Percentiles rank a stretch among this genome's conserved stretches.
Evolutionary conservation across 2,888 invertebrate species (phyloP).

Genomic region (Sepioteuthis lessoniana): DNA sequence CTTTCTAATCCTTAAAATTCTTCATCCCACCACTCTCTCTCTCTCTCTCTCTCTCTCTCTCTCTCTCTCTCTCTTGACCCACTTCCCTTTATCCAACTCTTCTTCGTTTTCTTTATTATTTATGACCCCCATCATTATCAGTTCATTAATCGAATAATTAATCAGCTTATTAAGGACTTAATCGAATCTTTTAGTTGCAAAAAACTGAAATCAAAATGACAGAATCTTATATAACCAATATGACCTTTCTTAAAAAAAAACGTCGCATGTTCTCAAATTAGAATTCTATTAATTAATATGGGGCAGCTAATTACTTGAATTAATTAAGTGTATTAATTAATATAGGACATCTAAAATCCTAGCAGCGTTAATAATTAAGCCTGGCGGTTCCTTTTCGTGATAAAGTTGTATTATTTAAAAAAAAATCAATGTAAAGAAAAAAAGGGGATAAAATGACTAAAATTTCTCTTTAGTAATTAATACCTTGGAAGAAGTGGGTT

Average conservation of each 20-base stretch:
- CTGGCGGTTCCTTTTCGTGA: background rate
- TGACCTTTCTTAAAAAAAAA: background rate
- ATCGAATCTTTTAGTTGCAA: background rate
- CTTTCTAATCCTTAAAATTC: background rate
- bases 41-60: background rate
- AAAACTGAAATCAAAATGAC: background rate
- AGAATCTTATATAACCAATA: background rate
- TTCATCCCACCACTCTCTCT: too few species aligned
- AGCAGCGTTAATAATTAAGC: background rate
- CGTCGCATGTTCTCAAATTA: background rate
- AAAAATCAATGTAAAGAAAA: background rate
- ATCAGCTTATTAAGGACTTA: background rate
- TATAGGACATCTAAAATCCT: background rate
- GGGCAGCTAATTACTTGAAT: background rate
- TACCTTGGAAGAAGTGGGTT: background rate
- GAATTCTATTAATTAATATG: background rate
- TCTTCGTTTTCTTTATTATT: background rate
- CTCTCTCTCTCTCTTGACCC: background rate
- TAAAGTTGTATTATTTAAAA: background rate
- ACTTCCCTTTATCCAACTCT: background rate
- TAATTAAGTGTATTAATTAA: constrained; percentile 21
- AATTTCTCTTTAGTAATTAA: background rate
- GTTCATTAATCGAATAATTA: background rate
- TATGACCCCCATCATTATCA: background rate
- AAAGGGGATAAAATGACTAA: background rate